Evolutionary conservation across 1,140 invertebrate genomes (phyloP), one percentile per base, ranked within the genome.

Genomic region (Tetragnatha versicolor): DNA sequence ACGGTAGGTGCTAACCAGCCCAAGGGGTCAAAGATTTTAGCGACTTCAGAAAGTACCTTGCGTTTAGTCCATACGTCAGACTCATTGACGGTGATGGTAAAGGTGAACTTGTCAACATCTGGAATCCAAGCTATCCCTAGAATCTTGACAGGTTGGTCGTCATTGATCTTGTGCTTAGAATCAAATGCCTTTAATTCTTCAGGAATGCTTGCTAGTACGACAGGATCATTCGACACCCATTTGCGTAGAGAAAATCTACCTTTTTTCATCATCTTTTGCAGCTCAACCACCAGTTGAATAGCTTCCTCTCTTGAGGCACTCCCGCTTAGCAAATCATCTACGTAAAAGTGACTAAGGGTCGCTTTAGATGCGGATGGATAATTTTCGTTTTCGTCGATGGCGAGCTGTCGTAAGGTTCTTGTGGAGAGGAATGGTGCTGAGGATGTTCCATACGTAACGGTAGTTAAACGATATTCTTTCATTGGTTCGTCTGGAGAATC

Each of bases 11-110:
- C 61, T 6, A 87, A 33, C 45, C 85, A 84, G 17, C 86, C 86
- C 14, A 85, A 77, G 5, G 85, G 84, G 70, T 87, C 86, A 80
- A 83, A 87, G 25, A 87, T 80, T 10, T 81, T 76, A 45, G 82
- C 84, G 82, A 84, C 81, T 0, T 83, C 63, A 1, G 81, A 69
- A 1, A 85, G 61, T n/a, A 85, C 66, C 29, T 83, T 66, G 20
- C 84, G 29, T 63, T 86, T 86, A 1, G 84, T 83, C 25, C 22
- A 17, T 7, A 14, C 7, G 2, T 7, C 12, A 5, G 39, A 2
- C n/a, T 9, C 9, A 4, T 10, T 2, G 9, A 35, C 27, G 22
- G 4, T 37, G 27, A 63, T 25, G 22, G 14, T 29, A 39, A 75
- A 66, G 37, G 25, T 29, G 31, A 79, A 81, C 17, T 9, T 27